phyloP scores from a whole-genome alignment of 2,888 invertebrate species.

The Drosophila niveifrons region DNA sequence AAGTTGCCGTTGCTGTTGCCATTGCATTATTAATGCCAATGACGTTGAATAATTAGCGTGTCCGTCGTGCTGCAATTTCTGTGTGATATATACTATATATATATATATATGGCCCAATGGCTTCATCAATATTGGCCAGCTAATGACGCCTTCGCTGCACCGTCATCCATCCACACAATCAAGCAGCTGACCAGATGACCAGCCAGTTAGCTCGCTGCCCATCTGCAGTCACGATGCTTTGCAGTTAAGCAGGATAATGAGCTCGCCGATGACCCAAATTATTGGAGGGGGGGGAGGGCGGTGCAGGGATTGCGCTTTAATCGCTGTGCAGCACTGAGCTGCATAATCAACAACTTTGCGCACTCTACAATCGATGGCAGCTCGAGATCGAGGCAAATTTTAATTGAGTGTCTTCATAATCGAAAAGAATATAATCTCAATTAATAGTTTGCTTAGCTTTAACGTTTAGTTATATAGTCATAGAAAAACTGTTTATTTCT shows the following conservation, averaged over 20 bases:
- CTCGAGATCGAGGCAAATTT: background rate
- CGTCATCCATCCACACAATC: slow-evolving; percentile 40
- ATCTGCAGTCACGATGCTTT: background rate
- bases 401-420: no score
- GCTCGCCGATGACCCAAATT: slow-evolving; percentile 35
- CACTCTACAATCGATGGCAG: background rate
- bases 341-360: background rate
- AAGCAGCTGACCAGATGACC: background rate
- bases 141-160: slow-evolving; percentile 41
- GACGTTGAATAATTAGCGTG: slow-evolving; percentile 78
- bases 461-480: no score
- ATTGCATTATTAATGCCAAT: slow-evolving; percentile 75
- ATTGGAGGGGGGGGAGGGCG: background rate
- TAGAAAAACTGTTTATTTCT: no score
- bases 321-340: background rate
- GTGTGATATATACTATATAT: slow-evolving; percentile 20
- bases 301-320: slow-evolving; percentile 1
- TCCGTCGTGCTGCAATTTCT: slow-evolving; percentile 52
- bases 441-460: no score
- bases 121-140: slow-evolving; percentile 69
- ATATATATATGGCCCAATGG: slow-evolving; percentile 34
- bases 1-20: slow-evolving; percentile 17
- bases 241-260: slow-evolving; percentile 36
- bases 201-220: background rate
- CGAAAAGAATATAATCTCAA: no score